Evolutionary conservation across 2,888 invertebrate species (phyloP).

Genomic region (Chaitophorus viminalis): DNA sequence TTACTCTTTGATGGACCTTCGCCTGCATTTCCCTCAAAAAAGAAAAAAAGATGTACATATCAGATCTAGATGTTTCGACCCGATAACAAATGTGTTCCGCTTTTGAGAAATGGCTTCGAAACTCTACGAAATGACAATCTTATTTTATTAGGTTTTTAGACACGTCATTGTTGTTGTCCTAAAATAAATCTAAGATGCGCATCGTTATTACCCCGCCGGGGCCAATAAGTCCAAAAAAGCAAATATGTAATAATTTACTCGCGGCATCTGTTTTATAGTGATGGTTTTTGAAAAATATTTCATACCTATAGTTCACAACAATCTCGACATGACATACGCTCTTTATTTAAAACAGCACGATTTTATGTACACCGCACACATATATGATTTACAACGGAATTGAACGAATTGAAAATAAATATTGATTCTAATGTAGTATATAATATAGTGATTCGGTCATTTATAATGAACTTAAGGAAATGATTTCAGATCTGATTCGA

Average conservation of each 20-base stretch:
- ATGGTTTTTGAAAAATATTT: constrained; percentile 10
- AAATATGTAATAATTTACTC: constrained; percentile 14
- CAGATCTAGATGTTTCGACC: constrained; percentile 8
- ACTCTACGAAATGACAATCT: constrained; percentile 30
- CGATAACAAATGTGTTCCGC: constrained; percentile 11
- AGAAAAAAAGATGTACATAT: neutral
- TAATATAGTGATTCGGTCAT: neutral
- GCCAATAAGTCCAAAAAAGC: constrained; percentile 4
- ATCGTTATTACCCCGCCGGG: constrained; percentile 43
- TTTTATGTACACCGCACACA: neutral
- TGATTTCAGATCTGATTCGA: neutral
- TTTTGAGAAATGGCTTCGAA: constrained; percentile 24
- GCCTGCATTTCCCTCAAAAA: neutral
- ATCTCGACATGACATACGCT: neutral
- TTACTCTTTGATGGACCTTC: neutral
- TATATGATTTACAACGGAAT: neutral
- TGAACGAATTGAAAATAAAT: neutral
- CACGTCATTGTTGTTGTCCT: constrained; percentile 2
- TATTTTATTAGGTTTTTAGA: constrained; percentile 39
- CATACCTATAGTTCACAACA: neutral
- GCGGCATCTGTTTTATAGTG: neutral
- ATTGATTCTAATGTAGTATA: neutral
- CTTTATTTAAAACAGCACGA: neutral
- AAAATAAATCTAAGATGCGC: constrained; percentile 38
- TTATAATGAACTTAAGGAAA: neutral